Evolutionary conservation across 1,140 invertebrate genomes (phyloP).

Genomic region (Gonatopus flavifemur): DNA sequence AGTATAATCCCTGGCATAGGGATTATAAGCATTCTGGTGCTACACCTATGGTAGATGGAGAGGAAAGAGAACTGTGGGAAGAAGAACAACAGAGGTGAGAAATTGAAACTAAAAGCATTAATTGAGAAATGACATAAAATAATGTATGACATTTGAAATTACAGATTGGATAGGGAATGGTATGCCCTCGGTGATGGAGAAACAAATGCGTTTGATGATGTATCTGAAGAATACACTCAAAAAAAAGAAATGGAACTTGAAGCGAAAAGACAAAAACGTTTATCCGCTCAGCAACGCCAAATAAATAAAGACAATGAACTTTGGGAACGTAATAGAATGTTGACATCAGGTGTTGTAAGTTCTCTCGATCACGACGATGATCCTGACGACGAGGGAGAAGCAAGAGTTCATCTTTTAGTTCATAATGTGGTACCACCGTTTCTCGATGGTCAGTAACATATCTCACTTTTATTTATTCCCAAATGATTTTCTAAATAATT

Average conservation of each 20-base stretch:
- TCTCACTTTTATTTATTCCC: background rate
- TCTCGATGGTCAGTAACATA: conserved; percentile 74
- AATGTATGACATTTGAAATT: conserved; percentile 1
- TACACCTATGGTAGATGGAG: conserved; percentile 64
- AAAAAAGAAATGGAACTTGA: conserved; percentile 92
- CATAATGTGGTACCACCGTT: conserved; percentile 99
- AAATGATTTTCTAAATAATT: conserved; percentile 6
- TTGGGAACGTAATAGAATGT: conserved; percentile 98
- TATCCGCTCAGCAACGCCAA: conserved; percentile 92
- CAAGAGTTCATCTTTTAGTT: conserved; percentile 92
- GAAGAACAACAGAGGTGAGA: conserved; percentile 76
- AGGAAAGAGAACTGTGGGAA: conserved; percentile 84
- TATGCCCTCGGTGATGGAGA: conserved; percentile 92
- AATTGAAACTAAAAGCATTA: background rate
- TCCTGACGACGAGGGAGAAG: conserved; percentile 89
- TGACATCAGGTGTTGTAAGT: conserved; percentile 93
- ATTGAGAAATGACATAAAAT: background rate
- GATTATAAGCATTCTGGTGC: conserved; percentile 66
- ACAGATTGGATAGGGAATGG: conserved; percentile 91
- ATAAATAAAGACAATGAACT: conserved; percentile 97
- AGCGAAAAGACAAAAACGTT: conserved; percentile 84
- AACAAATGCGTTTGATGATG: conserved; percentile 87
- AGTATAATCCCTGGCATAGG: conserved; percentile 78
- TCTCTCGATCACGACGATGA: conserved; percentile 89
- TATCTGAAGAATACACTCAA: conserved; percentile 87